Evolutionary conservation across 2,113 vertebrate species (phyloP).

Genomic region (Aphyosemion australe): DNA sequence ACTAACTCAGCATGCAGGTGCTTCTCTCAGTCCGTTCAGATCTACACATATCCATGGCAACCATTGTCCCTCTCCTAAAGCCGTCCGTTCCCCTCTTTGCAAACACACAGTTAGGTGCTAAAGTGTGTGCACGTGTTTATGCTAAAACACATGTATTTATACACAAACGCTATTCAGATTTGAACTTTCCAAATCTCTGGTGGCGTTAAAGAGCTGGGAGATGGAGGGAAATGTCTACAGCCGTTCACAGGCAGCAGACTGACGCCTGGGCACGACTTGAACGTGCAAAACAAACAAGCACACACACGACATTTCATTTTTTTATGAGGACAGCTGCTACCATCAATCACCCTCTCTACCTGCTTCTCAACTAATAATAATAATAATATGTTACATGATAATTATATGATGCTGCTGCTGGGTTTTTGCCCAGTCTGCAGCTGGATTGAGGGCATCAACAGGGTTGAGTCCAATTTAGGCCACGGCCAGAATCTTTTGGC

Average conservation of each 20-base stretch:
- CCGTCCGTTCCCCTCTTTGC: conserved; percentile 49
- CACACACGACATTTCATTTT: neutral
- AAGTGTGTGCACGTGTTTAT: neutral
- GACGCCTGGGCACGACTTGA: conserved; percentile 24
- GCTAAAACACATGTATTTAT: conserved; percentile 4
- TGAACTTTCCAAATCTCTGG: conserved; percentile 9
- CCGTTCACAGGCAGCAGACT: conserved; percentile 34
- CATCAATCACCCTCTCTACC: neutral
- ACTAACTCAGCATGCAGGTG: conserved; percentile 72
- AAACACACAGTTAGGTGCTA: conserved; percentile 3
- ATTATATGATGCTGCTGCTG: neutral
- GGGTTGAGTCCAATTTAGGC: conserved; percentile 46
- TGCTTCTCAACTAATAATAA: conserved; percentile 5
- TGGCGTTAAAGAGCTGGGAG: conserved; percentile 4
- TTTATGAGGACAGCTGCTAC: neutral
- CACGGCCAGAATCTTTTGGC: conserved; percentile 44
- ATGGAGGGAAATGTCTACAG: conserved; percentile 1
- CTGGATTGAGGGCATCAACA: conserved; percentile 43
- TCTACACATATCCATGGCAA: conserved; percentile 57
- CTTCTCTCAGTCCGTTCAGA: conserved; percentile 57
- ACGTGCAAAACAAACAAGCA: conserved; percentile 3
- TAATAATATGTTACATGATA: neutral
- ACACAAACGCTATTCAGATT: neutral
- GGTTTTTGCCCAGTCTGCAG: conserved; percentile 24
- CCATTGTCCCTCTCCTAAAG: conserved; percentile 61